Evolutionary conservation across 2,888 invertebrate genomes (phyloP).

Genomic region (Trichogramma dendrolimi): DNA sequence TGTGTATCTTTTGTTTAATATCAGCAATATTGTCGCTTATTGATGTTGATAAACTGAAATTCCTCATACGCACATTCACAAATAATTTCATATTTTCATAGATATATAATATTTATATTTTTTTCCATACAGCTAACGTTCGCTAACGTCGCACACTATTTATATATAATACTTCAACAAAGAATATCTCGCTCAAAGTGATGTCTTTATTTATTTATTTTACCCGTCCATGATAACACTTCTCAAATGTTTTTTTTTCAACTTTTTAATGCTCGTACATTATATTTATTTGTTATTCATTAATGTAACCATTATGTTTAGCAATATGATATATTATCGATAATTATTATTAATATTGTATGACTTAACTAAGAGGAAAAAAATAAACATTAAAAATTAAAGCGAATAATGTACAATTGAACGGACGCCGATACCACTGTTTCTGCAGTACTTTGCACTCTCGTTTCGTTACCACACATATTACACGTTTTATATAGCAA

Average conservation of each 20-base stretch:
- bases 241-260: too few relatives aligned
- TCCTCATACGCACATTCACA: slow-evolving; percentile 21
- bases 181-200: slow-evolving; percentile 32
- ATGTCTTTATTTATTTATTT: slow-evolving; percentile 4
- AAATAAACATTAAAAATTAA: slow-evolving; percentile 15
- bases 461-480: not conserved
- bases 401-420: slow-evolving; percentile 24
- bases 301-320: slow-evolving; percentile 6
- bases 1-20: too few relatives aligned
- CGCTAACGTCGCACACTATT: slow-evolving; percentile 25
- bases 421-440: slow-evolving; percentile 7
- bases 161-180: slow-evolving; percentile 43
- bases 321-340: slow-evolving; percentile 9
- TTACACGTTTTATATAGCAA: not conserved
- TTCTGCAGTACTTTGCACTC: not conserved
- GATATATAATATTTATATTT: slow-evolving; percentile 14
- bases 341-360: slow-evolving; percentile 11
- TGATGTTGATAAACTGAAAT: not conserved
- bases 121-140: slow-evolving; percentile 11
- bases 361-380: slow-evolving; percentile 15
- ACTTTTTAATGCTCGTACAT: too few relatives aligned
- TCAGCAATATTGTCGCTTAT: too few relatives aligned
- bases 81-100: slow-evolving; percentile 21
- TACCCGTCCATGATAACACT: slow-evolving; percentile 11
- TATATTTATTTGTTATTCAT: too few relatives aligned